Percentiles rank a stretch among this genome's conserved stretches.
These are phyloP conservation scores for Peucedramus taeniatus DNA, from an alignment of 2,113 vertebrate species.

Conservation along the genomic window DNA sequence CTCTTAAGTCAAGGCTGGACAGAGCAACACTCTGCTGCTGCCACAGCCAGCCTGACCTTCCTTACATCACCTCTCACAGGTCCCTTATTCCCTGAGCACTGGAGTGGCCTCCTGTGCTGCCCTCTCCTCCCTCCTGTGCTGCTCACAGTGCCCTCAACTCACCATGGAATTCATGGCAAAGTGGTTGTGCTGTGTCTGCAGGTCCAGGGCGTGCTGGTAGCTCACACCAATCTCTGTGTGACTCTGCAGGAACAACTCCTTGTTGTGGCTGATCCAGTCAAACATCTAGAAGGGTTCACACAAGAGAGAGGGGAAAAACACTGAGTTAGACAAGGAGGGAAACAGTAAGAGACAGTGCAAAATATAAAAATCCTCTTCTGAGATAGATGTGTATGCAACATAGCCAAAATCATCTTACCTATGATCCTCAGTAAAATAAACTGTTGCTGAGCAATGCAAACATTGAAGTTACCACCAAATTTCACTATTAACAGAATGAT, in stretches of 20 bases:
- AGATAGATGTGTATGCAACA: not conserved
- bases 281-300: slow-evolving; percentile 84
- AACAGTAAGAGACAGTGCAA: not conserved
- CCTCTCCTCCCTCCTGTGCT: not conserved
- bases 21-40: not conserved
- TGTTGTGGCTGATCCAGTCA: slow-evolving; percentile 99
- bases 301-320: not conserved
- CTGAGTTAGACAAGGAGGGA: not conserved
- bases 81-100: not conserved
- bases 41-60: not conserved
- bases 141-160: not conserved
- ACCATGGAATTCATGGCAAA: slow-evolving; percentile 99
- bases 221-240: slow-evolving; percentile 95
- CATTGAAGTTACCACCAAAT: not conserved
- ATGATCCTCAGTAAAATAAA: not conserved
- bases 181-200: slow-evolving; percentile 98
- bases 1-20: not conserved
- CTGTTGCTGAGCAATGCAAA: not conserved
- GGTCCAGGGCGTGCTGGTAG: slow-evolving; percentile 94
- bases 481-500: not conserved
- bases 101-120: not conserved
- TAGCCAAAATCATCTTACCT: not conserved
- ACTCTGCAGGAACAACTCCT: slow-evolving; percentile 95
- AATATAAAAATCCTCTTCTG: not conserved
- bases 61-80: not conserved